Conservation (phyloP, 1,140 invertebrate species). For the Brachionus plicatilis region DNA sequence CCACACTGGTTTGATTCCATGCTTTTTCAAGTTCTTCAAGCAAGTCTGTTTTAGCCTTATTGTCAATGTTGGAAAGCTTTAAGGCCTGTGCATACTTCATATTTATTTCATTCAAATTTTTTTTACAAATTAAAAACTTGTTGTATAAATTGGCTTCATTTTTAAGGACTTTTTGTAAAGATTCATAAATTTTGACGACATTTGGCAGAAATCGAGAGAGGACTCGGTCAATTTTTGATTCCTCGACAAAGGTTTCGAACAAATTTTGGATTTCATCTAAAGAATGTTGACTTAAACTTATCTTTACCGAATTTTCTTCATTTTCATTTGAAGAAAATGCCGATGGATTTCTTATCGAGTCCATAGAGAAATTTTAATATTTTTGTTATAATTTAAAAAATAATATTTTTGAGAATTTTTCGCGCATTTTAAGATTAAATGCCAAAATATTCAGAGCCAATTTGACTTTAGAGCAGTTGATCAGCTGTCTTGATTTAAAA, state of each 20-base stretch:
- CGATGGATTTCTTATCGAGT: not conserved
- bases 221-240: not conserved
- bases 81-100: slow-evolving; percentile 3
- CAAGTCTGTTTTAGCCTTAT: not conserved
- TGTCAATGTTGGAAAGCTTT: not conserved
- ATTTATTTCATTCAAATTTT: not conserved
- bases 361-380: not conserved
- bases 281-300: not conserved
- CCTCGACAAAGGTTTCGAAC: not conserved
- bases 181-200: not conserved
- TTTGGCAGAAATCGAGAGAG: not conserved
- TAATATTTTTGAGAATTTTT: too few relatives aligned
- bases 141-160: slow-evolving; percentile 16
- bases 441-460: too few relatives aligned
- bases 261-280: not conserved
- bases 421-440: too few relatives aligned
- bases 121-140: not conserved
- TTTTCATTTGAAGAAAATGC: not conserved
- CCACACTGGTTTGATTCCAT: slow-evolving; percentile 58
- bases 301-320: not conserved
- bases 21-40: slow-evolving; percentile 58
- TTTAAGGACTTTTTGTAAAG: not conserved
- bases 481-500: too few relatives aligned
- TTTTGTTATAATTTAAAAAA: too few relatives aligned
- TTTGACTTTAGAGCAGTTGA: too few relatives aligned